Evolutionary conservation across 2,113 vertebrate species (phyloP).

Genomic region (Entomyzon cyanotis): DNA sequence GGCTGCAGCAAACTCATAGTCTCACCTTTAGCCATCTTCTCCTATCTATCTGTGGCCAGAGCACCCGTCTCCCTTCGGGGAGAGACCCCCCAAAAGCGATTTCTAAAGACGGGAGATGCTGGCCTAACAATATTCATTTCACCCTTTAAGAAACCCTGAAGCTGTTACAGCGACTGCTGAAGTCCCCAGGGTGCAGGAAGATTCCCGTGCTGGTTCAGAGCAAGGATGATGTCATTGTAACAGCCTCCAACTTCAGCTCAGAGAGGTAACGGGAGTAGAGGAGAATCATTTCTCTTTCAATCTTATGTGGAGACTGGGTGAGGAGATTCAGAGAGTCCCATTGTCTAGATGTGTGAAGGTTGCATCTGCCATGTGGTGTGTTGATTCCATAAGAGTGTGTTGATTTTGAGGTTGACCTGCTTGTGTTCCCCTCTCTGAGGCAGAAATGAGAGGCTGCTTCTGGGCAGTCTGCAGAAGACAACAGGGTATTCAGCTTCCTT

Average conservation of each 20-base stretch:
- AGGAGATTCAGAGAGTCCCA: slow-evolving; percentile 9
- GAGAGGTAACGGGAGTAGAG: slow-evolving; percentile 83
- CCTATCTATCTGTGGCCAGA: slow-evolving; percentile 11
- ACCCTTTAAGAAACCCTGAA: slow-evolving; percentile 91
- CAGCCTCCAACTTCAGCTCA: slow-evolving; percentile 98
- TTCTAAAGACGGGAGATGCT: slow-evolving; percentile 23
- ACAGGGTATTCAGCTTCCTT: background rate
- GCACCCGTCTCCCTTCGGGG: background rate
- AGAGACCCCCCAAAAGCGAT: slow-evolving; percentile 20
- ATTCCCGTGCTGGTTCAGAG: slow-evolving; percentile 97
- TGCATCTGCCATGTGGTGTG: slow-evolving; percentile 43
- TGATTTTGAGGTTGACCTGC: background rate
- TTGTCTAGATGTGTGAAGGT: slow-evolving; percentile 30
- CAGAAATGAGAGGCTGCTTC: slow-evolving; percentile 24
- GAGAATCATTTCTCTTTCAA: slow-evolving; percentile 17
- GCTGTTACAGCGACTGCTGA: slow-evolving; percentile 94
- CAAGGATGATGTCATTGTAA: slow-evolving; percentile 97
- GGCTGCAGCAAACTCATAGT: background rate
- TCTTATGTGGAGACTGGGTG: slow-evolving; percentile 31
- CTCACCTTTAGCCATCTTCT: slow-evolving; percentile 31
- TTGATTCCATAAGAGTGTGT: slow-evolving; percentile 13
- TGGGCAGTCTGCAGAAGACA: background rate
- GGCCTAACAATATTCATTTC: slow-evolving; percentile 61
- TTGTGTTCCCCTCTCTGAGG: slow-evolving; percentile 3
- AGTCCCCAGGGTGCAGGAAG: slow-evolving; percentile 97